These are phyloP conservation scores for Zaprionus lachaisei DNA, from an alignment of 1,140 invertebrate species.

Conservation along the genomic window DNA sequence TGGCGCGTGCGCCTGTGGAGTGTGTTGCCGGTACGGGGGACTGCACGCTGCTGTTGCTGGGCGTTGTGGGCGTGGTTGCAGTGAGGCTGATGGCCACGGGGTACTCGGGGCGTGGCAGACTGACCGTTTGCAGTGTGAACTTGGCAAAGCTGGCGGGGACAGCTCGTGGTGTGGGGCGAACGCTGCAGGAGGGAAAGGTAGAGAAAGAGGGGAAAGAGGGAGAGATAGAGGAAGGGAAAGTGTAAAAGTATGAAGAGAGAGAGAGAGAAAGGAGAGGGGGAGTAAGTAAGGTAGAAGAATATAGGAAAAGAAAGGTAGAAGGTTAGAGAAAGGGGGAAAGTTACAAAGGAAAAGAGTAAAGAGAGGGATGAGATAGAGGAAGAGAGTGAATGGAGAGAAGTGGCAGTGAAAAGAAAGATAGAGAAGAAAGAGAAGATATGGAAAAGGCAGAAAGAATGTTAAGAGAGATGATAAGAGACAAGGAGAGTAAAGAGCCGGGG, in stretches of 20 bases:
- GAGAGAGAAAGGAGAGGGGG: not conserved
- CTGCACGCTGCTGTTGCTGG: constrained; percentile 72
- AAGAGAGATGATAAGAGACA: not conserved
- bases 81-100: constrained; percentile 86
- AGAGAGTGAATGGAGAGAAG: too few relatives aligned
- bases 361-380: not conserved
- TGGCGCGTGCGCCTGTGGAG: constrained; percentile 53
- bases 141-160: constrained; percentile 84
- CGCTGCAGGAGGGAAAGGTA: constrained; percentile 35
- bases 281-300: not conserved
- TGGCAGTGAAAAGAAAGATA: too few relatives aligned
- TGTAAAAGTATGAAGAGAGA: not conserved
- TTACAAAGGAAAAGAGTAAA: not conserved
- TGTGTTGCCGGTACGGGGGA: constrained; percentile 56
- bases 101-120: constrained; percentile 89
- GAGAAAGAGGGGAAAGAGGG: not conserved
- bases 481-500: not conserved
- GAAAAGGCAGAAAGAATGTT: too few relatives aligned
- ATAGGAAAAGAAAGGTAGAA: not conserved
- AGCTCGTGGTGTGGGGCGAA: constrained; percentile 71
- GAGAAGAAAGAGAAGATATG: too few relatives aligned
- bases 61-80: constrained; percentile 76
- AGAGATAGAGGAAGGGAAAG: not conserved
- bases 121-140: constrained; percentile 90
- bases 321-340: not conserved